Percentiles rank a stretch among this genome's conserved stretches.
These are phyloP conservation scores for Nyleta sp. DNA, from an alignment of 2,888 invertebrate genomes.

Conservation along the genomic window DNA sequence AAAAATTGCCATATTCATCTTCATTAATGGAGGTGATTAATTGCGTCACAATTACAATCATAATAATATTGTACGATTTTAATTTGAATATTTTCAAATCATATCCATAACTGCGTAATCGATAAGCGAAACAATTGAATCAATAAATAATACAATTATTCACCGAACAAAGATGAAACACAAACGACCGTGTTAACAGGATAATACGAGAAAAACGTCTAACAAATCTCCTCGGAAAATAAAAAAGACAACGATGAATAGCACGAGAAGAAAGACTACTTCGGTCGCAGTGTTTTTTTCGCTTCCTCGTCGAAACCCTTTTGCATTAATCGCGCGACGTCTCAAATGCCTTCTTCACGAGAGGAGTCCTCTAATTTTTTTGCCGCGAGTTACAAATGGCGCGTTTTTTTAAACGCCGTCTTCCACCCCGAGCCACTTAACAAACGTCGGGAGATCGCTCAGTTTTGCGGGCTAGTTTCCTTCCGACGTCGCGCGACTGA, in stretches of 20 bases:
- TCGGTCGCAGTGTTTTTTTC: conserved; percentile 27
- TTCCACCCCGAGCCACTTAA: conserved; percentile 62
- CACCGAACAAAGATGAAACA: neutral
- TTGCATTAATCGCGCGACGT: conserved; percentile 73
- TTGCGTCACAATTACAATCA: too few relatives aligned
- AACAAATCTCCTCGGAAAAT: conserved; percentile 34
- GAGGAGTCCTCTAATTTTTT: conserved; percentile 53
- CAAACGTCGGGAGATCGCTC: conserved; percentile 68
- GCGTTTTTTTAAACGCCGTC: conserved; percentile 66
- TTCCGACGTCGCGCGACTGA: conserved; percentile 44
- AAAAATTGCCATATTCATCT: too few relatives aligned
- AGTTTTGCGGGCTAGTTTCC: conserved; percentile 63
- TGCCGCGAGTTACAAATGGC: conserved; percentile 72
- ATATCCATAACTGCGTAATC: too few relatives aligned
- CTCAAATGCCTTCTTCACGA: conserved; percentile 67
- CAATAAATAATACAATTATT: neutral
- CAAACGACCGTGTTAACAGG: conserved; percentile 31
- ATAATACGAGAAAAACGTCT: conserved; percentile 21
- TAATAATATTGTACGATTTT: too few relatives aligned
- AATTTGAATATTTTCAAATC: too few relatives aligned
- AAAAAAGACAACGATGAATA: conserved; percentile 39
- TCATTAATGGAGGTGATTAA: too few relatives aligned
- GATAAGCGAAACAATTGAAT: too few relatives aligned
- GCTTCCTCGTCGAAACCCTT: conserved; percentile 65
- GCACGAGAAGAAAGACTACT: conserved; percentile 34